Evolutionary conservation across 2,797 vertebrate species (phyloP).

Genomic region (Chelidonichthys spinosus): DNA sequence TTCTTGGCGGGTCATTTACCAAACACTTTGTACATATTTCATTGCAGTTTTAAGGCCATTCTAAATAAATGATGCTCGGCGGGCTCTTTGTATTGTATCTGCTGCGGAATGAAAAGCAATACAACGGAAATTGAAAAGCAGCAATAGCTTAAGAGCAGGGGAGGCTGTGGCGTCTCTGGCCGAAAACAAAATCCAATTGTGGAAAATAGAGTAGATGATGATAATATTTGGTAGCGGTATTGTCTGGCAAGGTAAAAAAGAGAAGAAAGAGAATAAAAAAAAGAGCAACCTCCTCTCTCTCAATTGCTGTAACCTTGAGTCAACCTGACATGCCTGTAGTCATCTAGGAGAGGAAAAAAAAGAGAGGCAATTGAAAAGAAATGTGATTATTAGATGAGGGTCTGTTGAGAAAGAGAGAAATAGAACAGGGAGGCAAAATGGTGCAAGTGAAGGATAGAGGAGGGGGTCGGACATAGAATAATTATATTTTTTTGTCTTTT

Average conservation of each 20-base stretch:
- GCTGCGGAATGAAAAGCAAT: constrained; percentile 54
- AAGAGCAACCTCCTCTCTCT: constrained; percentile 46
- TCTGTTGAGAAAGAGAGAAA: constrained; percentile 19
- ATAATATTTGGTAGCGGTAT: constrained; percentile 61
- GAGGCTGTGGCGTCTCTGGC: constrained; percentile 41
- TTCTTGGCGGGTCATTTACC: constrained; percentile 16
- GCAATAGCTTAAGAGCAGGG: constrained; percentile 47
- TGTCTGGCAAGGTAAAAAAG: constrained; percentile 39
- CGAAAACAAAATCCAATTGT: constrained; percentile 64
- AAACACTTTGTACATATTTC: constrained; percentile 8
- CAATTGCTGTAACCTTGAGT: constrained; percentile 70
- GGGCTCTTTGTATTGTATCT: constrained; percentile 3
- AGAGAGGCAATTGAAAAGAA: constrained; percentile 57
- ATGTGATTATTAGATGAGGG: constrained; percentile 66
- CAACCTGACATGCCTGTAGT: constrained; percentile 55
- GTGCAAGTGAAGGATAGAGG: not conserved
- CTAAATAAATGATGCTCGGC: constrained; percentile 48
- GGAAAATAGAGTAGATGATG: constrained; percentile 61
- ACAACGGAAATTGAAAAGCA: constrained; percentile 62
- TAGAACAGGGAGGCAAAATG: not conserved
- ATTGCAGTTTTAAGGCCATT: constrained; percentile 19
- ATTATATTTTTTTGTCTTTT: constrained; percentile 38
- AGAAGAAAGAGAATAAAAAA: not conserved
- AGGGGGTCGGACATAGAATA: constrained; percentile 35
- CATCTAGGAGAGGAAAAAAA: constrained; percentile 39